phyloP scores from a whole-genome alignment of 1,140 invertebrate genomes.

The Saccostrea echinata region DNA sequence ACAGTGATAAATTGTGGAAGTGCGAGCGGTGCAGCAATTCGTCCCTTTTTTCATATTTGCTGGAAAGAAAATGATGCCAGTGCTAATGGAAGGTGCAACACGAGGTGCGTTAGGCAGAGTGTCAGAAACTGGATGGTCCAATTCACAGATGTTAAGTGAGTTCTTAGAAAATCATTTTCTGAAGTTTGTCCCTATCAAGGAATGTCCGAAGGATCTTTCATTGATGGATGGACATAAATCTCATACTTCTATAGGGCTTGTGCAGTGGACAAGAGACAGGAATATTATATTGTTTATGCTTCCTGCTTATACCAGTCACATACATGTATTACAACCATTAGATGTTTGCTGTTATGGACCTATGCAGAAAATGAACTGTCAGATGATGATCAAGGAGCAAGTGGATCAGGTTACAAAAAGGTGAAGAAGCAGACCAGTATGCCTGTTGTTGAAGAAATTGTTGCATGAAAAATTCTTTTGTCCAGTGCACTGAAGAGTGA shows the following conservation, averaged over 20 bases:
- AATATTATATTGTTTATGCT: constrained; percentile 46
- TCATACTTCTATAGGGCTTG: constrained; percentile 17
- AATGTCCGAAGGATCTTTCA: not conserved
- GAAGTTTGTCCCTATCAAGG: not conserved
- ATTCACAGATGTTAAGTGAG: constrained; percentile 16
- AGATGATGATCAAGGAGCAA: too few species aligned
- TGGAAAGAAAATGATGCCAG: not conserved
- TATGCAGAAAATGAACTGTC: too few species aligned
- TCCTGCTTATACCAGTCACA: constrained; percentile 43
- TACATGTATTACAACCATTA: constrained; percentile 52
- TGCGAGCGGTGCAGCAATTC: not conserved
- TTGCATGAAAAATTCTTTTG: too few species aligned
- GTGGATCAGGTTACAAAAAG: too few species aligned
- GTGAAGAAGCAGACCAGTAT: too few species aligned
- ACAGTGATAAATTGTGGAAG: not conserved
- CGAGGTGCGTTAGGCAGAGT: constrained; percentile 24
- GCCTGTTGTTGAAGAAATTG: too few species aligned
- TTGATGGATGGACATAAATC: constrained; percentile 35
- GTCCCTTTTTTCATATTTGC: not conserved
- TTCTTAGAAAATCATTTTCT: not conserved
- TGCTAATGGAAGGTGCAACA: not conserved
- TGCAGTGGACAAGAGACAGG: constrained; percentile 46
- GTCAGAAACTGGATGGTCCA: constrained; percentile 32
- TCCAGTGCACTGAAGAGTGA: too few species aligned
- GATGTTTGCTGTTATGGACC: constrained; percentile 48